Evolutionary conservation across 2,113 vertebrate genomes (phyloP).

Genomic region (Clinocottus analis): DNA sequence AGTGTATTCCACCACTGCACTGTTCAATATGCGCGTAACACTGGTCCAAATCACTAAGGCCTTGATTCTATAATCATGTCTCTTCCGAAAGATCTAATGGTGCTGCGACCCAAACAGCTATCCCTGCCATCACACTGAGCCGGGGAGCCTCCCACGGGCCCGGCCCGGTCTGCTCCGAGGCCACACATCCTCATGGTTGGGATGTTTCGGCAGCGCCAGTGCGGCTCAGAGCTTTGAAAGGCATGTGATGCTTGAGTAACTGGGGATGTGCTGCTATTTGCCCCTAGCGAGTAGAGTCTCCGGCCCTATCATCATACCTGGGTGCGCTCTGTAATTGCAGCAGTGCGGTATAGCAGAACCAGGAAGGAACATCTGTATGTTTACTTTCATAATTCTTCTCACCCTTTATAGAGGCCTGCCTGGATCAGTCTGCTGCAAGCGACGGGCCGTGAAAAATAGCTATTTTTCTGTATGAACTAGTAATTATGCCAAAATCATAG

Average conservation of each 20-base stretch:
- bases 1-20: neutral
- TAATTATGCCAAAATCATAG: slow-evolving; percentile 60
- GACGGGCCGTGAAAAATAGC: slow-evolving; percentile 48
- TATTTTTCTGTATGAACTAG: slow-evolving; percentile 51
- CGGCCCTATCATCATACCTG: slow-evolving; percentile 78
- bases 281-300: slow-evolving; percentile 49
- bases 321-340: slow-evolving; percentile 78
- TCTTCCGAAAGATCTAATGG: neutral
- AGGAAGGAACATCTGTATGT: slow-evolving; percentile 82
- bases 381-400: slow-evolving; percentile 76
- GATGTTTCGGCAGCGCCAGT: slow-evolving; percentile 48
- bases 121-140: neutral
- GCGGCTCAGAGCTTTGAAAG: slow-evolving; percentile 44
- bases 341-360: slow-evolving; percentile 41
- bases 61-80: too few species aligned
- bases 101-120: neutral
- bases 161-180: slow-evolving; percentile 10
- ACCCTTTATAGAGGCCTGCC: slow-evolving; percentile 53
- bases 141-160: neutral
- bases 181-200: slow-evolving; percentile 12
- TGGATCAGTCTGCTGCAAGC: slow-evolving; percentile 45
- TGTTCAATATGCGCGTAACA: neutral
- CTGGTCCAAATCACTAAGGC: neutral
- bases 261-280: slow-evolving; percentile 73
- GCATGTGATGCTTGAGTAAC: slow-evolving; percentile 52